Base-by-base conservation (phyloP, 2,888 invertebrate genomes). In the Cephus sareptanus region DNA sequence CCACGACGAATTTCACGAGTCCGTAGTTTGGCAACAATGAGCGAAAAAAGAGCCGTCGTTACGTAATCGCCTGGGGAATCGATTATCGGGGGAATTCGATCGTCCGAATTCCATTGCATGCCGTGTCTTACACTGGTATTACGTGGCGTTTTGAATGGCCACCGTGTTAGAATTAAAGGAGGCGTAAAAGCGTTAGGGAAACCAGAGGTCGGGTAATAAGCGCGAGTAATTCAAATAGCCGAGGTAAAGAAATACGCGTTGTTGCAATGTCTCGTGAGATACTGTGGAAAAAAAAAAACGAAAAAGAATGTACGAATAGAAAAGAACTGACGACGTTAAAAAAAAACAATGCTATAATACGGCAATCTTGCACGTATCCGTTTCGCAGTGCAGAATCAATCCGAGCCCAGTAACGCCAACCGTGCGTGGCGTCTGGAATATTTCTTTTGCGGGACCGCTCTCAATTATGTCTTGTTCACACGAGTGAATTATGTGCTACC, bases 401-500 rank as follows among this genome's bases (percentile, higher is more conserved):
- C 56, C 56, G 23, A 23, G 56, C 56, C 31, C n/a, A 34, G 71
- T 71, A 71, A 71, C 71, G 71, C 31, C 71, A 71, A 71, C 33
- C 71, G 71, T 71, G 71, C 71, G 71, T 71, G 71, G 71, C 71
- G 71, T 15, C 31, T 34, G 31, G 71, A 15, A 71, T 23, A 56
- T 34, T 71, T 34, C 31, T 23, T 9, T 71, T 12, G 31, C 31
- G 12, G 31, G 71, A 12, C 31, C 71, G 23, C 2, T 23, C 56
- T 56, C 23, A 56, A 56, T 23, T 56, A 23, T 9, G 56, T 9
- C 56, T 56, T 9, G 56, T 56, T 56, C 56, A 56, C 56, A 56
- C 15, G 23, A 9, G 56, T 9, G 23, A 56, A 56, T 23, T 23
- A 23, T 56, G 56, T 56, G 2, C 56, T 56, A 23, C 56, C 56